Conservation (phyloP, 2,888 invertebrate species). For the Tinea pellionella region DNA sequence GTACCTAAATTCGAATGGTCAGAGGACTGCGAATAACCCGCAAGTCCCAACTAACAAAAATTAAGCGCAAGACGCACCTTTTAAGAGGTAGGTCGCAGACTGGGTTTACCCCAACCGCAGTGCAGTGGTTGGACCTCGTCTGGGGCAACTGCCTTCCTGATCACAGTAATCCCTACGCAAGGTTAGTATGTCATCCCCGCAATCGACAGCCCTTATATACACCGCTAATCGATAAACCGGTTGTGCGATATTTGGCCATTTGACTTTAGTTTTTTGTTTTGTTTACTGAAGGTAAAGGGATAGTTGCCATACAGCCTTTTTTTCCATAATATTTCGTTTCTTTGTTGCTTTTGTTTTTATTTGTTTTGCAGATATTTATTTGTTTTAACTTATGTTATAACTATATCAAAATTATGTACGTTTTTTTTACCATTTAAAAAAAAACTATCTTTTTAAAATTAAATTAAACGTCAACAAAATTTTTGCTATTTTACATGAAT, state of each 20-base stretch:
- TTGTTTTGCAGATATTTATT: too few relatives aligned
- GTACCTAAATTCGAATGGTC: too few relatives aligned
- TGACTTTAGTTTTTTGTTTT: neutral
- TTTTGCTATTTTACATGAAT: too few relatives aligned
- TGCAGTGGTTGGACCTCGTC: constrained; percentile 77
- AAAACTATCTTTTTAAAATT: too few relatives aligned
- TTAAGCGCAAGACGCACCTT: constrained; percentile 72
- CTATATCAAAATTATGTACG: too few relatives aligned
- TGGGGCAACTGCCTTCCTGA: constrained; percentile 75
- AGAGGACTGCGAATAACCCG: constrained; percentile 72
- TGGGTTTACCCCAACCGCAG: constrained; percentile 66
- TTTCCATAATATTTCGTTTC: too few relatives aligned
- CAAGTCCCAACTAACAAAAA: constrained; percentile 73
- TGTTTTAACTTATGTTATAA: too few relatives aligned
- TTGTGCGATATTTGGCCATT: neutral
- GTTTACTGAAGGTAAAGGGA: too few relatives aligned
- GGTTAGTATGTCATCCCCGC: constrained; percentile 68
- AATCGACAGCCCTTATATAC: constrained; percentile 28
- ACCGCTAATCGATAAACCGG: neutral
- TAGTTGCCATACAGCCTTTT: too few relatives aligned
- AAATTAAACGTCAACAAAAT: too few relatives aligned
- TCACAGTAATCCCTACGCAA: constrained; percentile 80
- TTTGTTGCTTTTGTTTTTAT: too few relatives aligned
- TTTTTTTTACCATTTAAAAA: too few relatives aligned
- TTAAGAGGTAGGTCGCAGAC: constrained; percentile 68